phyloP scores from a whole-genome alignment of 1,140 invertebrate genomes.

The Cardiocondyla obscurior region DNA sequence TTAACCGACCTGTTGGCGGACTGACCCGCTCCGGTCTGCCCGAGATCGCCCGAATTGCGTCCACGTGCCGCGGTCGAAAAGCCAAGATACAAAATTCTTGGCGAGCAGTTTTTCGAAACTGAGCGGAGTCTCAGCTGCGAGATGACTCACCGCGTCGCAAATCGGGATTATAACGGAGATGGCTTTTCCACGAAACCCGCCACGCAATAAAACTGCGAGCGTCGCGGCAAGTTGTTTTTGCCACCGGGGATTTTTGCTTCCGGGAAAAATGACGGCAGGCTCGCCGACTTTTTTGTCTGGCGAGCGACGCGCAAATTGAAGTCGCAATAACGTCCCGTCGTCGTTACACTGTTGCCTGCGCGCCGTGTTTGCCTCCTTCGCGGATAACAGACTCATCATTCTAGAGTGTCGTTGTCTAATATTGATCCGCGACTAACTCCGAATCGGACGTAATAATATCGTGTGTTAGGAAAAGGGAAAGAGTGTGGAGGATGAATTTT shows the following conservation, averaged over 20 bases:
- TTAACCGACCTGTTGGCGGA: neutral
- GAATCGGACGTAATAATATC: slow-evolving; percentile 27
- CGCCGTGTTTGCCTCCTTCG: neutral
- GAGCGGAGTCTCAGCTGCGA: slow-evolving; percentile 10
- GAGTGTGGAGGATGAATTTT: neutral
- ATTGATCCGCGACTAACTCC: slow-evolving; percentile 22
- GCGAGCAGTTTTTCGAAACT: neutral
- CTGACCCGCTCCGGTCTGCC: neutral
- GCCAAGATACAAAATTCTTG: neutral
- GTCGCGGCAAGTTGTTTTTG: slow-evolving; percentile 58
- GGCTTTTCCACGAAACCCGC: slow-evolving; percentile 64
- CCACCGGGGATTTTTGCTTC: slow-evolving; percentile 65
- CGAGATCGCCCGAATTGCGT: neutral
- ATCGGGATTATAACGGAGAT: slow-evolving; percentile 61
- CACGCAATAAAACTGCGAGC: slow-evolving; percentile 58
- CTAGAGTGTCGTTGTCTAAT: neutral
- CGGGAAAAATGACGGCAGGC: slow-evolving; percentile 54
- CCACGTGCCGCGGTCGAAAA: neutral
- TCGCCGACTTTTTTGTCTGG: slow-evolving; percentile 22
- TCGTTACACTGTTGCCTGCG: neutral
- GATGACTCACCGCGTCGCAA: slow-evolving; percentile 63
- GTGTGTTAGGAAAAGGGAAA: neutral
- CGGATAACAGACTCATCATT: slow-evolving; percentile 5
- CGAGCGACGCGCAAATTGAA: slow-evolving; percentile 40
- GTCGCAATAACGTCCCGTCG: slow-evolving; percentile 25